Evolutionary conservation across 2,113 vertebrate genomes (phyloP).

Genomic region (Hipposideros armiger): DNA sequence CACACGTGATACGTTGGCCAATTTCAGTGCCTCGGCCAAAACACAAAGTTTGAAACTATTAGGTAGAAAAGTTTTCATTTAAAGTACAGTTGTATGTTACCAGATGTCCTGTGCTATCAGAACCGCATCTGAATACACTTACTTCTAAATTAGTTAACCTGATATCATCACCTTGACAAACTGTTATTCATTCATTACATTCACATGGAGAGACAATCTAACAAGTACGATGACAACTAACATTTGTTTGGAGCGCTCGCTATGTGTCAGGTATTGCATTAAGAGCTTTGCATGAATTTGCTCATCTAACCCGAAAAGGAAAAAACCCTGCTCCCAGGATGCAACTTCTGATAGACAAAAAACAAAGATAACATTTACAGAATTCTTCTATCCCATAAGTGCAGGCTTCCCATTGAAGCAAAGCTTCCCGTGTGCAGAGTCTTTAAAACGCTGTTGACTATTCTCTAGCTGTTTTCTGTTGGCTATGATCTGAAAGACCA

Average conservation of each 20-base stretch:
- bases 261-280: no score
- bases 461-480: not conserved
- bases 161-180: not conserved
- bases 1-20: not conserved
- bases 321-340: not conserved
- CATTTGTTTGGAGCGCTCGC: not conserved
- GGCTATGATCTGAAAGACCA: not conserved
- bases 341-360: not conserved
- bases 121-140: not conserved
- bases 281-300: not conserved
- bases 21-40: not conserved
- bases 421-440: not conserved
- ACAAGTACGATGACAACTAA: not conserved
- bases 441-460: rapidly evolving
- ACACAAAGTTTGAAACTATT: not conserved
- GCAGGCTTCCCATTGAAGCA: not conserved
- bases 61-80: not conserved
- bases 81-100: not conserved
- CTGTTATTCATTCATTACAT: not conserved
- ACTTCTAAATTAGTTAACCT: not conserved
- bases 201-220: not conserved
- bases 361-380: not conserved
- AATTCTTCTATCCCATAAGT: not conserved
- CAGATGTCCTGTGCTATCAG: not conserved
- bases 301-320: not conserved